These are phyloP conservation scores for Scyliorhinus canicula DNA, from an alignment of 2,797 vertebrate species.

Conservation along the genomic window DNA sequence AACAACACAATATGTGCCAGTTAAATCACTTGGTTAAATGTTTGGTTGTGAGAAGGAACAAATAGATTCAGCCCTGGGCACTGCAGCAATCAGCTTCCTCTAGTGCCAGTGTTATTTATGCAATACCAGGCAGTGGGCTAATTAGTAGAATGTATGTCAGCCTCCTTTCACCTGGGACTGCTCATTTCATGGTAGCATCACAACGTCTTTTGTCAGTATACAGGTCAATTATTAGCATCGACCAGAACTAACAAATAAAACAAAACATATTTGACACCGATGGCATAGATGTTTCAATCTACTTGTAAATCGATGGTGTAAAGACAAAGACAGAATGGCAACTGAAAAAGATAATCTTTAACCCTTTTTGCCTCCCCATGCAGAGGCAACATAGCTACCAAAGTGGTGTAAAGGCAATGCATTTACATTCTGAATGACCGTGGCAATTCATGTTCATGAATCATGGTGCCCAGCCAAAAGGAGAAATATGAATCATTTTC, in stretches of 20 bases:
- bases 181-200: background rate
- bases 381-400: background rate
- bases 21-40: conserved; percentile 19
- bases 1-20: background rate
- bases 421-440: background rate
- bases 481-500: background rate
- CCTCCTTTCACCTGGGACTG: background rate
- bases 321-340: background rate
- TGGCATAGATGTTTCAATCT: background rate
- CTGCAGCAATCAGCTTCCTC: background rate
- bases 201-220: background rate
- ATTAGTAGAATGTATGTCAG: background rate
- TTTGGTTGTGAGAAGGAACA: background rate
- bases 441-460: background rate
- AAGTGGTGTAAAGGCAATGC: background rate
- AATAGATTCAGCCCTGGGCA: background rate
- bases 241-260: background rate
- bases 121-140: background rate
- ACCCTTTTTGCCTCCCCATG: background rate
- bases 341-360: background rate
- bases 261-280: background rate
- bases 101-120: background rate
- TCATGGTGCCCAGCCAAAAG: background rate
- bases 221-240: background rate
- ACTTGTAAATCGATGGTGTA: background rate